Conservation (phyloP, 2,888 invertebrate species). For the Caenorhabditis imperialis region DNA sequence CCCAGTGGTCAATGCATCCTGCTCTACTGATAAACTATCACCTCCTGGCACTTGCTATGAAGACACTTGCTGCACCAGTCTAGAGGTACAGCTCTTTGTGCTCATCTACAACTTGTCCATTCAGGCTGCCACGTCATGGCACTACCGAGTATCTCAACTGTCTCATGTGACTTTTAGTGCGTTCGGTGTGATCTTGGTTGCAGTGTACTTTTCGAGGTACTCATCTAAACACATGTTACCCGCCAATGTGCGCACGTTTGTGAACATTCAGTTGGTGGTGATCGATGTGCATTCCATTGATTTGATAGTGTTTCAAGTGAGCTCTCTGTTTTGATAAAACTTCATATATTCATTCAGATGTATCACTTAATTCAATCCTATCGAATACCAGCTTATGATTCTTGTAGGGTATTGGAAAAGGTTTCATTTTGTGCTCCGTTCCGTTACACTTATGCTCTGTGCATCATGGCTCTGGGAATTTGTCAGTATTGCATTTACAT, state of each 20-base stretch:
- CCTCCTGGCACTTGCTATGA: conserved; percentile 48
- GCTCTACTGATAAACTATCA: conserved; percentile 38
- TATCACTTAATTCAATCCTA: conserved; percentile 35
- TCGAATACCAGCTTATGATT: neutral
- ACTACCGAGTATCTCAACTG: conserved; percentile 40
- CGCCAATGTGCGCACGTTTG: conserved; percentile 28
- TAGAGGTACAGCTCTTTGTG: conserved; percentile 18
- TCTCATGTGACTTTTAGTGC: conserved; percentile 39
- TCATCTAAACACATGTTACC: conserved; percentile 33
- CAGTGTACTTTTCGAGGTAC: conserved; percentile 7
- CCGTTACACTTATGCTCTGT: conserved; percentile 39
- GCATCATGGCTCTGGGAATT: conserved; percentile 20
- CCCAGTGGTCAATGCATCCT: conserved; percentile 16
- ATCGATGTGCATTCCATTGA: conserved; percentile 42
- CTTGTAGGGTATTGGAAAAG: conserved; percentile 32
- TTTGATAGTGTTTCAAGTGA: conserved; percentile 43
- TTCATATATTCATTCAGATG: no score
- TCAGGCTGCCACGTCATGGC: conserved; percentile 48
- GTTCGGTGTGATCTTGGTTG: conserved; percentile 2
- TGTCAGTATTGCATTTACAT: conserved; percentile 42
- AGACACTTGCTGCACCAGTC: conserved; percentile 48
- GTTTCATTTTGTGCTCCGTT: conserved; percentile 50
- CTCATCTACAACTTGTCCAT: neutral
- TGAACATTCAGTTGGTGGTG: conserved; percentile 28
- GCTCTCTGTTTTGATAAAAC: conserved; percentile 12